Conservation (phyloP, 2,113 vertebrate genomes). For the Antigone vipio region DNA sequence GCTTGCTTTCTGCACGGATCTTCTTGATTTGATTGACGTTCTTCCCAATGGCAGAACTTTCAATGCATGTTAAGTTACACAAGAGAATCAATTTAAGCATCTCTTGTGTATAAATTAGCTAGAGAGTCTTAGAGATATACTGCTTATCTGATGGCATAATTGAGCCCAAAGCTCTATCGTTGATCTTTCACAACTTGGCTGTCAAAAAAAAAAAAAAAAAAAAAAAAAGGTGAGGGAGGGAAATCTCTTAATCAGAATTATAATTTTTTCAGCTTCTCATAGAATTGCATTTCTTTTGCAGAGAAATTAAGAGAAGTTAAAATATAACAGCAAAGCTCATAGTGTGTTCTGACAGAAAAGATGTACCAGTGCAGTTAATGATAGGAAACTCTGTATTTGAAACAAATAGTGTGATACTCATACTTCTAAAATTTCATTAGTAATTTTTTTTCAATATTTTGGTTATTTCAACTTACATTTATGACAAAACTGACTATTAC, state of each 20-base stretch:
- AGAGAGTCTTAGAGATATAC: slow-evolving; percentile 13
- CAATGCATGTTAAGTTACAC: slow-evolving; percentile 37
- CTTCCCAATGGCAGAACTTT: slow-evolving; percentile 34
- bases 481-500: background rate
- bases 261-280: background rate
- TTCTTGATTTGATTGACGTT: slow-evolving; percentile 30
- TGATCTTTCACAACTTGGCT: slow-evolving; percentile 23
- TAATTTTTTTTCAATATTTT: background rate
- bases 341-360: background rate
- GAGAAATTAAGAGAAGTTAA: background rate
- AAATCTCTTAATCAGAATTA: background rate
- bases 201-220: background rate
- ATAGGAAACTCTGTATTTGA: background rate
- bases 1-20: background rate
- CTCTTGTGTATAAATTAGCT: slow-evolving; percentile 60
- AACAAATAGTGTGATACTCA: background rate
- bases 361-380: background rate
- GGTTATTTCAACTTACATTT: background rate
- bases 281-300: background rate
- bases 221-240: background rate
- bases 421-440: background rate
- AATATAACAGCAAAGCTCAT: background rate
- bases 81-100: slow-evolving; percentile 40
- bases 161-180: background rate
- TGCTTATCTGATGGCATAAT: slow-evolving; percentile 36